Percentiles rank a stretch among this genome's conserved stretches.
These are phyloP conservation scores for Spilarctia lutea DNA, from an alignment of 2,888 invertebrate genomes.

Conservation along the genomic window DNA sequence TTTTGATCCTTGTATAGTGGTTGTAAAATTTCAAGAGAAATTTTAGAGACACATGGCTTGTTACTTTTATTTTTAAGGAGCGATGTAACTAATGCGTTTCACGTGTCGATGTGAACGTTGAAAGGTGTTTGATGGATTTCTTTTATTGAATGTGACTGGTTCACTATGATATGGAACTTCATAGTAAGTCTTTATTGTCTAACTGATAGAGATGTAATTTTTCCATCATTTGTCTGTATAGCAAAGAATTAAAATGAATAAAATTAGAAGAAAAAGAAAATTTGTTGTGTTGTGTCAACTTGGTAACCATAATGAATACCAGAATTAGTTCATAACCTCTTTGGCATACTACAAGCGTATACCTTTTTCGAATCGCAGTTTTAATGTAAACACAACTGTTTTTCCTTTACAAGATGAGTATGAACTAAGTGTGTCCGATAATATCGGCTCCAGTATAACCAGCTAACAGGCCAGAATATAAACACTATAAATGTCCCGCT, in stretches of 20 bases:
- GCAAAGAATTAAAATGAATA: too few relatives aligned
- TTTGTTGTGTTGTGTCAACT: too few relatives aligned
- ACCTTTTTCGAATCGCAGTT: not conserved
- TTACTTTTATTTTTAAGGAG: conserved; percentile 44
- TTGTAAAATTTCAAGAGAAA: conserved; percentile 64
- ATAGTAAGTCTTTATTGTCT: not conserved
- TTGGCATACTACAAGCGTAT: not conserved
- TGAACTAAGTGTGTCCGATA: not conserved
- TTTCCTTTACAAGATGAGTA: not conserved
- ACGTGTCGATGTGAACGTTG: conserved; percentile 31
- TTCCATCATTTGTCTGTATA: not conserved
- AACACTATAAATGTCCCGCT: not conserved
- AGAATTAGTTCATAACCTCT: not conserved
- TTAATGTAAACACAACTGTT: not conserved
- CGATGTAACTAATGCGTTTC: conserved; percentile 41
- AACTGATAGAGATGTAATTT: not conserved
- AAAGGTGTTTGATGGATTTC: conserved; percentile 29
- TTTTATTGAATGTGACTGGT: conserved; percentile 20
- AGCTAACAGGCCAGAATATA: not conserved
- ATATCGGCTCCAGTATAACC: not conserved
- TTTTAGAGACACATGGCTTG: conserved; percentile 44
- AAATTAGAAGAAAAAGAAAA: too few relatives aligned
- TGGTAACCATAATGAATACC: not conserved
- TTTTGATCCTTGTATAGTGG: conserved; percentile 74
- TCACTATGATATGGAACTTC: conserved; percentile 8